Evolutionary conservation across 1,140 invertebrate genomes (phyloP).

Genomic region (Calephelis virginiensis): DNA sequence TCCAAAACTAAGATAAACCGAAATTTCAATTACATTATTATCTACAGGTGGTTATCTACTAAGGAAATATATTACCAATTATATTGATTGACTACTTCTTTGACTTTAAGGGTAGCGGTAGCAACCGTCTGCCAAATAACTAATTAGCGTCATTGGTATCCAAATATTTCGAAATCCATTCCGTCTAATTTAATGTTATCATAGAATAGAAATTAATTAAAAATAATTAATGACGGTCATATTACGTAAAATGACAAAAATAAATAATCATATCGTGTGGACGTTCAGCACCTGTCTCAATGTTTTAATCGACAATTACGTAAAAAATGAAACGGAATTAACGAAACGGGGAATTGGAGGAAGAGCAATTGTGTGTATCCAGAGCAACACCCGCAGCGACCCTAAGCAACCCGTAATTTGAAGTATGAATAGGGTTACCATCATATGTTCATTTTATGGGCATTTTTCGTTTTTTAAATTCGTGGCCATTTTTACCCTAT

Average conservation of each 20-base stretch:
- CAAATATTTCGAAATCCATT: too few relatives aligned
- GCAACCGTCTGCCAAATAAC: too few relatives aligned
- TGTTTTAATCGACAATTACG: conserved; percentile 38
- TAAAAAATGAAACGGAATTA: conserved; percentile 36
- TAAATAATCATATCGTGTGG: conserved; percentile 20
- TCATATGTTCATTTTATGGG: too few relatives aligned
- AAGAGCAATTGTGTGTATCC: conserved; percentile 38
- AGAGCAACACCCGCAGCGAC: conserved; percentile 35
- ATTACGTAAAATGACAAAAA: background rate
- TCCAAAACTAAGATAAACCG: too few relatives aligned
- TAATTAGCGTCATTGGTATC: too few relatives aligned
- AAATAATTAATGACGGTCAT: conserved; percentile 5
- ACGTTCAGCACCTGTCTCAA: conserved; percentile 32
- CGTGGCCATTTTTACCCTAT: background rate
- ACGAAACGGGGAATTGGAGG: conserved; percentile 34
- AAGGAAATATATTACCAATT: too few relatives aligned
- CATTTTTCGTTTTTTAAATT: too few relatives aligned
- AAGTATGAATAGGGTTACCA: conserved; percentile 34
- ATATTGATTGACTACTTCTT: too few relatives aligned
- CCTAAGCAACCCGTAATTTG: conserved; percentile 56
- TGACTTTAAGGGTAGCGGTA: too few relatives aligned
- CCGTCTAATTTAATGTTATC: too few relatives aligned
- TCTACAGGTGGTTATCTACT: too few relatives aligned
- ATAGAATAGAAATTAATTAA: background rate
- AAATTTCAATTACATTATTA: too few relatives aligned